phyloP scores from a whole-genome alignment of 2,113 vertebrate species.

The Cephalopholis sonnerati region DNA sequence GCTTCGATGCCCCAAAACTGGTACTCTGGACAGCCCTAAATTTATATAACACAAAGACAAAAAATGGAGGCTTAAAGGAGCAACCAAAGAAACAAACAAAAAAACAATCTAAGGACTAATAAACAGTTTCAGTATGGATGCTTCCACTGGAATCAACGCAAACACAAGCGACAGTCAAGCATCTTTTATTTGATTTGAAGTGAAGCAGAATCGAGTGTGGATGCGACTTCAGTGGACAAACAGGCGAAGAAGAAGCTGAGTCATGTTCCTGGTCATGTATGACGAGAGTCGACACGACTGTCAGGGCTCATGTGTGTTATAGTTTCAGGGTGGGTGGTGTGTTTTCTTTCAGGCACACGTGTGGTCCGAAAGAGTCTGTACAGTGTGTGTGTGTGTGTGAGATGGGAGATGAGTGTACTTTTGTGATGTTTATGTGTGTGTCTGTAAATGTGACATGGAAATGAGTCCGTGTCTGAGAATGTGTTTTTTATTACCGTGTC shows the following conservation, averaged over 20 bases:
- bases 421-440: conserved; percentile 30
- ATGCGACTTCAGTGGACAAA: background rate
- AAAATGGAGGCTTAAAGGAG: too few species aligned
- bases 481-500: conserved; percentile 19
- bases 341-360: background rate
- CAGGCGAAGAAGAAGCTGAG: conserved; percentile 12
- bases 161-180: background rate
- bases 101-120: background rate
- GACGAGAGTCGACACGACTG: conserved; percentile 6
- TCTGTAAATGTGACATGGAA: conserved; percentile 28
- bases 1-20: too few species aligned
- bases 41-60: too few species aligned
- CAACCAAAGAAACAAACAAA: too few species aligned
- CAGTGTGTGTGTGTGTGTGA: background rate
- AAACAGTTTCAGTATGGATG: background rate
- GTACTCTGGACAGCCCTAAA: too few species aligned
- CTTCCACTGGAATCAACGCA: background rate
- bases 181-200: background rate
- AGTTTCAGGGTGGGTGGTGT: background rate
- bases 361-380: background rate
- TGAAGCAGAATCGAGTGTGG: background rate
- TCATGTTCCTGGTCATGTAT: conserved; percentile 28
- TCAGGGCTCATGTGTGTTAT: conserved; percentile 8
- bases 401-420: conserved; percentile 22
- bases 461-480: conserved; percentile 43